Evolutionary conservation across 2,888 invertebrate genomes (phyloP).

Genomic region (Calliopum simillimum): DNA sequence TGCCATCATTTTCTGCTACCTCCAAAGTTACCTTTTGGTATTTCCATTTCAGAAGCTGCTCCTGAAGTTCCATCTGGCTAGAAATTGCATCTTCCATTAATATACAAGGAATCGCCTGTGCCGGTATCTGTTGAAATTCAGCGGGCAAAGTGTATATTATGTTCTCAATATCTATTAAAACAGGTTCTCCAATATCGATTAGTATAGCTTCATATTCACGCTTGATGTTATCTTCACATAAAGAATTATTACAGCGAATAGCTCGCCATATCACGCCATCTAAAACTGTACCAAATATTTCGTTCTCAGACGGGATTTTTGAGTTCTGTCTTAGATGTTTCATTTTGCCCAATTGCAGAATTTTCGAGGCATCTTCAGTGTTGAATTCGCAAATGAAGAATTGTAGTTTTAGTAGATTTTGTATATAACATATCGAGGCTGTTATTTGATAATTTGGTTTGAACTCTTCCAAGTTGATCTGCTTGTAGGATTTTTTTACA

Average conservation of each 20-base stretch:
- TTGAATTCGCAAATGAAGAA: constrained; percentile 43
- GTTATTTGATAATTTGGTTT: constrained; percentile 13
- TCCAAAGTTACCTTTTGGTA: constrained; percentile 33
- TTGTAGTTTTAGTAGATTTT: constrained; percentile 34
- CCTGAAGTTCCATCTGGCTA: constrained; percentile 2
- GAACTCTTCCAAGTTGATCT: no score
- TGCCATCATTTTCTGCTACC: constrained; percentile 27
- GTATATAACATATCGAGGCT: constrained; percentile 40
- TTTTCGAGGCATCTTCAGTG: constrained; percentile 7
- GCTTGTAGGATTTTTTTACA: no score
- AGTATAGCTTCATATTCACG: constrained; percentile 33
- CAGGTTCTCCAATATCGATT: constrained; percentile 46
- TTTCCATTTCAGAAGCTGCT: constrained; percentile 34
- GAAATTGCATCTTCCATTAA: constrained; percentile 7
- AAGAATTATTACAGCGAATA: constrained; percentile 32
- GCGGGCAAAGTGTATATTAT: constrained; percentile 43
- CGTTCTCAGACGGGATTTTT: constrained; percentile 32
- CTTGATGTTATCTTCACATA: neutral
- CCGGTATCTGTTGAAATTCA: constrained; percentile 39
- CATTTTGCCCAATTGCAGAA: constrained; percentile 39
- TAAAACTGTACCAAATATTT: constrained; percentile 46
- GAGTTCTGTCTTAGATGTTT: constrained; percentile 43
- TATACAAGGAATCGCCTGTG: constrained; percentile 44
- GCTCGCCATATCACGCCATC: constrained; percentile 46
- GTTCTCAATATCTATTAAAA: constrained; percentile 28